phyloP scores from a whole-genome alignment of 2,113 vertebrate genomes.

The Paradisaea rubra region DNA sequence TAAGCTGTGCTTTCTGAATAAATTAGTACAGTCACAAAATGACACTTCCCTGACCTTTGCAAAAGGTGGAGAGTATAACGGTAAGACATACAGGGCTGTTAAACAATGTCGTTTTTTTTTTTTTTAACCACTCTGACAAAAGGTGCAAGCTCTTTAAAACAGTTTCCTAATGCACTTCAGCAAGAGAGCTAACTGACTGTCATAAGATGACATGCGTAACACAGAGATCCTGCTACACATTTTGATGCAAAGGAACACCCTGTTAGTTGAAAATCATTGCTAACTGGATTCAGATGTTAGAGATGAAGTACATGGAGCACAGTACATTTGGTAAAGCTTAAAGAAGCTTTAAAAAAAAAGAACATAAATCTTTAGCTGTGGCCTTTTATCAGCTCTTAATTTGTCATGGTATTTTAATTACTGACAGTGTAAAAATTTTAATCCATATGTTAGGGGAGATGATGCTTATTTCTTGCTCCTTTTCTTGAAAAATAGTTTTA shows the following conservation, averaged over 20 bases:
- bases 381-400: slow-evolving; percentile 76
- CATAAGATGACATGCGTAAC: slow-evolving; percentile 6
- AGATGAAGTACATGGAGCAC: slow-evolving; percentile 49
- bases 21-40: slow-evolving; percentile 63
- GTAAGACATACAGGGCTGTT: slow-evolving; percentile 48
- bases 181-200: slow-evolving; percentile 46
- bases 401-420: slow-evolving; percentile 75
- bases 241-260: slow-evolving; percentile 58
- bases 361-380: slow-evolving; percentile 67
- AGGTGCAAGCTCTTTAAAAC: slow-evolving; percentile 31
- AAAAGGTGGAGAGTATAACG: slow-evolving; percentile 30
- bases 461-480: slow-evolving; percentile 3
- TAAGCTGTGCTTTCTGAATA: slow-evolving; percentile 53
- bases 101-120: background rate
- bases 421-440: slow-evolving; percentile 61
- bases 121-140: slow-evolving; percentile 44
- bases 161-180: slow-evolving; percentile 37
- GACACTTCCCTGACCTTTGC: slow-evolving; percentile 31
- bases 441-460: slow-evolving; percentile 63
- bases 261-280: slow-evolving; percentile 55
- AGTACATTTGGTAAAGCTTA: slow-evolving; percentile 72
- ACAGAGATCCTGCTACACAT: slow-evolving; percentile 47
- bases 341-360: slow-evolving; percentile 50
- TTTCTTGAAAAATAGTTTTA: background rate
- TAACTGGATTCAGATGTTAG: slow-evolving; percentile 76